Base-by-base conservation (phyloP, 1,140 invertebrate species). In the Eurosta solidaginis region DNA sequence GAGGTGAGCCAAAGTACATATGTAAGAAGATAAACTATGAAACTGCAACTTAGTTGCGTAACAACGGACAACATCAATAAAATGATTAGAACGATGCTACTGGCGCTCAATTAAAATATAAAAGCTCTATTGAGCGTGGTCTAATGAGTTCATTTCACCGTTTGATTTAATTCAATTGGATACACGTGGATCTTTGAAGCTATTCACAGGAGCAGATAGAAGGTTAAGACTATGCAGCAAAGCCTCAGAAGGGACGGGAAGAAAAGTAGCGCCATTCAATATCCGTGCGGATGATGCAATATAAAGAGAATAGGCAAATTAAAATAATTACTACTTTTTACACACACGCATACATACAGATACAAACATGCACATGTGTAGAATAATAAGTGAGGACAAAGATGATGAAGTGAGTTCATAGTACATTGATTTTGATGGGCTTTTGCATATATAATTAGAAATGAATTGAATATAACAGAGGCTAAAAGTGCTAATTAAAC, bases 341-440 rank as follows among this genome's bases (percentile, higher is more conserved):
- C 45, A 49, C 14, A 49, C 45, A 17, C 5, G 14, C 20, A 54
- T 25, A 54, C 17, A 20, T 54, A n/a, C n/a, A n/a, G n/a, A n/a
- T n/a, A n/a, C n/a, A n/a, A n/a, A n/a, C n/a, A n/a, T n/a, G n/a
- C n/a, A n/a, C n/a, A n/a, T n/a, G n/a, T n/a, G n/a, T n/a, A n/a
- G n/a, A n/a, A 10, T 68, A 68, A 68, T 40, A 20, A 68, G 33
- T 17, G 59, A 68, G 59, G 36, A 68, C 6, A 68, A 14, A 36
- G 6, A 68, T 20, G 59, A 68, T 68, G 59, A n/a, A n/a, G n/a
- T n/a, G n/a, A 40, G 27, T 27, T 68, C 12, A 29, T 17, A 40
- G 59, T 68, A 68, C 59, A 68, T 68, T 68, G 59, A 68, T 68
- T 68, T 68, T 68, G 59, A 68, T 68, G 40, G 59, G 36, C 59